phyloP scores from a whole-genome alignment of 2,888 invertebrate species.

The Automeris io region DNA sequence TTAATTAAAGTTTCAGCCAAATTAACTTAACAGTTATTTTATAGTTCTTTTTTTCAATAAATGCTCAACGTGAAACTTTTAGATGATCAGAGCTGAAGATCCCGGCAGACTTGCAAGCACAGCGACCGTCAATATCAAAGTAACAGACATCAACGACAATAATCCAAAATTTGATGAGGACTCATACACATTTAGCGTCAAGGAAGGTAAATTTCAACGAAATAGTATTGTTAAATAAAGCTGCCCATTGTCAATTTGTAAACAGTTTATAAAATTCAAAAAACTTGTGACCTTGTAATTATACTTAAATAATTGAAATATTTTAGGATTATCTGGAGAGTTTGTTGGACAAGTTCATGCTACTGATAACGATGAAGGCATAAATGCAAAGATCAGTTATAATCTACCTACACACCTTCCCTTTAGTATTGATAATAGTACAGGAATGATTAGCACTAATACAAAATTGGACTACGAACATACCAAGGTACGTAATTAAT shows the following conservation, averaged over 20 bases:
- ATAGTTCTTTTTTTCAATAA: too few relatives aligned
- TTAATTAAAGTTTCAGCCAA: too few relatives aligned
- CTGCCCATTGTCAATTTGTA: too few relatives aligned
- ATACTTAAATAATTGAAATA: too few relatives aligned
- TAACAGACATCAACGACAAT: conserved; percentile 94
- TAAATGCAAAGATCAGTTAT: conserved; percentile 89
- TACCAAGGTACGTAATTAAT: conserved; percentile 82
- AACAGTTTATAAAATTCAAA: too few relatives aligned
- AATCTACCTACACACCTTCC: conserved; percentile 87
- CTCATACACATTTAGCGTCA: conserved; percentile 88
- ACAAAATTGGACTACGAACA: conserved; percentile 88
- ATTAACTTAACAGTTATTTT: too few relatives aligned
- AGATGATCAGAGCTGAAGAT: conserved; percentile 91
- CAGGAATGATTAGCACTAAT: conserved; percentile 87
- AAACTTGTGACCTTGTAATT: too few relatives aligned
- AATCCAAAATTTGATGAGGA: conserved; percentile 91
- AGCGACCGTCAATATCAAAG: conserved; percentile 90
- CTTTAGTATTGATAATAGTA: conserved; percentile 85
- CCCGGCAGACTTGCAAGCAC: conserved; percentile 88
- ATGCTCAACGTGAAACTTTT: conserved; percentile 13
- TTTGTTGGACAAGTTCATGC: conserved; percentile 89
- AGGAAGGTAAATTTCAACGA: conserved; percentile 77
- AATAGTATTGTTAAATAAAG: neutral
- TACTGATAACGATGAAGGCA: conserved; percentile 89
- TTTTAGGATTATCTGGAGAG: conserved; percentile 62